phyloP scores from a whole-genome alignment of 2,888 invertebrate species.

The Leptinotarsa haldemani region DNA sequence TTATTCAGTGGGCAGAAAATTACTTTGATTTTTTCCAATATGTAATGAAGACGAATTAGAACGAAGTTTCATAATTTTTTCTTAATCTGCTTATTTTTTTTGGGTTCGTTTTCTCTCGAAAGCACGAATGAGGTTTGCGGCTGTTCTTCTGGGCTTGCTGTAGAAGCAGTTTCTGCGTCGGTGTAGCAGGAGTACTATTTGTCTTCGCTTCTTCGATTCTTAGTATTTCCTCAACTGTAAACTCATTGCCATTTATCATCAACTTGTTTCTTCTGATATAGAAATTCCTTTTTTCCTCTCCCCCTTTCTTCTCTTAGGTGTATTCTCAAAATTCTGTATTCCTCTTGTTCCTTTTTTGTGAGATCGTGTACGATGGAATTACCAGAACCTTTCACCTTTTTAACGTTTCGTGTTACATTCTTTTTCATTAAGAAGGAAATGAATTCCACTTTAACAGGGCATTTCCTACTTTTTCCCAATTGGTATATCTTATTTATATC shows the following conservation, averaged over 20 bases:
- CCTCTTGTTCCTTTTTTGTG: slow-evolving; percentile 22
- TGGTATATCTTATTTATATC: slow-evolving; percentile 20
- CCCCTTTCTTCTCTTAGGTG: slow-evolving; percentile 14
- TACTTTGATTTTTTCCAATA: slow-evolving; percentile 22
- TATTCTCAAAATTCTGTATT: slow-evolving; percentile 22
- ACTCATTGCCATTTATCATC: slow-evolving; percentile 23
- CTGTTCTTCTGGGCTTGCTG: slow-evolving; percentile 19
- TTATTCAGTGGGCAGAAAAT: too few species aligned
- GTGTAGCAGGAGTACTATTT: slow-evolving; percentile 23
- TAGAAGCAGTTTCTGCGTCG: slow-evolving; percentile 22
- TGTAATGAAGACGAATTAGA: slow-evolving; percentile 20
- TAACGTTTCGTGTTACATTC: slow-evolving; percentile 19
- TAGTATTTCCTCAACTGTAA: slow-evolving; percentile 20
- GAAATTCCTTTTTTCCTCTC: slow-evolving; percentile 23
- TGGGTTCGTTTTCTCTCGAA: slow-evolving; percentile 24
- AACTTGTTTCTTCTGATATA: slow-evolving; percentile 21
- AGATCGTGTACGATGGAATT: slow-evolving; percentile 25
- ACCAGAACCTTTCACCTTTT: slow-evolving; percentile 21
- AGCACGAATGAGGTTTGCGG: slow-evolving; percentile 10
- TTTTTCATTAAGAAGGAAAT: slow-evolving; percentile 19
- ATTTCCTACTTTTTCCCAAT: slow-evolving; percentile 20
- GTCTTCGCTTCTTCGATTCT: slow-evolving; percentile 21
- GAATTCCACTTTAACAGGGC: slow-evolving; percentile 19
- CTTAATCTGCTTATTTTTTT: slow-evolving; percentile 12
- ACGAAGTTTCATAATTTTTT: slow-evolving; percentile 23